Evolutionary conservation across 2,113 vertebrate genomes (phyloP).

Genomic region (Lycaon pictus): DNA sequence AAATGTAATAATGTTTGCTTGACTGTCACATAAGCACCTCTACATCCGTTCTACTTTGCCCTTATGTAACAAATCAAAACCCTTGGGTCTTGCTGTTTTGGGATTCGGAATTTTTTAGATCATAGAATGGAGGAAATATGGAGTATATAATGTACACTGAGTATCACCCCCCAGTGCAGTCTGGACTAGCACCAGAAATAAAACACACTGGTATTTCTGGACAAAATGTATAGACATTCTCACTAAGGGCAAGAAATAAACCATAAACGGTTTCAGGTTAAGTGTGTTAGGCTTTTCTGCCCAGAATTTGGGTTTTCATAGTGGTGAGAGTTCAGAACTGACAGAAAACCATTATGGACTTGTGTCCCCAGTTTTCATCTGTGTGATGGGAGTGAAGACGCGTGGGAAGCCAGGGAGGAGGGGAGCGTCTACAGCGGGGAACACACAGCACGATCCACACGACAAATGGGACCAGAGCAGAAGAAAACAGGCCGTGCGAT

Average conservation of each 20-base stretch:
- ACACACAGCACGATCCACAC: neutral
- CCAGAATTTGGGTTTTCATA: neutral
- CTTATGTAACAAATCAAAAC: neutral
- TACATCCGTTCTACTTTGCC: neutral
- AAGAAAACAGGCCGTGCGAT: neutral
- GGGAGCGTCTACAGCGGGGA: neutral
- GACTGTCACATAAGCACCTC: neutral
- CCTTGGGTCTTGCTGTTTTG: no score
- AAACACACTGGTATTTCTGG: neutral
- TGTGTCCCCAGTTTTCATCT: neutral
- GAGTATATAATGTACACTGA: neutral
- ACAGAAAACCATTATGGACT: neutral
- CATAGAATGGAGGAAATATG: neutral
- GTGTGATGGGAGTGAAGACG: fast-evolving
- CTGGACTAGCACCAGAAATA: neutral
- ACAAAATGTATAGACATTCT: neutral
- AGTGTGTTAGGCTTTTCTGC: neutral
- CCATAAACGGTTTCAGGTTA: no score
- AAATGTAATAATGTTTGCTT: neutral
- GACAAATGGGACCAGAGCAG: neutral
- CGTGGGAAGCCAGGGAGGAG: neutral
- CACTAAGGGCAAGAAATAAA: neutral
- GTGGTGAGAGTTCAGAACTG: neutral
- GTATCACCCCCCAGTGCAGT: neutral
- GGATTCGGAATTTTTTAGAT: neutral